phyloP scores from a whole-genome alignment of 2,888 invertebrate genomes.

The Drosophila neotestacea region DNA sequence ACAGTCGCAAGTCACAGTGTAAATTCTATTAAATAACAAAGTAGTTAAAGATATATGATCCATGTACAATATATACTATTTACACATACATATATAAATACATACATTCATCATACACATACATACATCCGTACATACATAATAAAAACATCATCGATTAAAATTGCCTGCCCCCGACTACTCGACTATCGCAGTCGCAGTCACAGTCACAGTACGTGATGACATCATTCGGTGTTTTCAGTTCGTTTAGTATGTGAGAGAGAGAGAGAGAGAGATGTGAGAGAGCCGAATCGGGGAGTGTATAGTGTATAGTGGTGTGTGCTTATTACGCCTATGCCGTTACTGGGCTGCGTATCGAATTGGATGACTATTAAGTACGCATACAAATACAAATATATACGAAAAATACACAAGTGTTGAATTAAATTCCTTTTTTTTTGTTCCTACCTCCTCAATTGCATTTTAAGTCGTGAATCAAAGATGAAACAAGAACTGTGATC shows the following conservation, averaged over 20 bases:
- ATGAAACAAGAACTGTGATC: conserved; percentile 1
- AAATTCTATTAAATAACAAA: conserved; percentile 48
- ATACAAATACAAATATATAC: neutral
- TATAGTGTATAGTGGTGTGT: conserved; percentile 34
- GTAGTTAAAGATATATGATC: conserved; percentile 35
- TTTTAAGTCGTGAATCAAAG: conserved; percentile 2
- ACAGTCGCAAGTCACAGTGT: conserved; percentile 36
- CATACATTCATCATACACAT: conserved; percentile 28
- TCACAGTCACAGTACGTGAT: conserved; percentile 47
- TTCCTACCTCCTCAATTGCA: neutral
- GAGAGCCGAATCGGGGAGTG: conserved; percentile 46
- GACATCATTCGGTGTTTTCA: conserved; percentile 74
- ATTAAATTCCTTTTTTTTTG: conserved; percentile 4
- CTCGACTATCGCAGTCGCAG: conserved; percentile 41
- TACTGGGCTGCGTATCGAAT: conserved; percentile 34
- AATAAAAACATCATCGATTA: conserved; percentile 78
- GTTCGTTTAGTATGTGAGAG: conserved; percentile 38
- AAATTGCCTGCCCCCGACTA: conserved; percentile 65
- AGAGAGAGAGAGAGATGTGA: conserved; percentile 45
- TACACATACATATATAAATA: conserved; percentile 12
- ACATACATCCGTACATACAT: conserved; percentile 29
- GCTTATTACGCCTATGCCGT: conserved; percentile 35
- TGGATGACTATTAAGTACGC: conserved; percentile 16
- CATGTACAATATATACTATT: conserved; percentile 26
- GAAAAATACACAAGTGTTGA: conserved; percentile 23